These are phyloP conservation scores for Trissoscelio sp. DNA, from an alignment of 2,888 invertebrate species.

Conservation along the genomic window DNA sequence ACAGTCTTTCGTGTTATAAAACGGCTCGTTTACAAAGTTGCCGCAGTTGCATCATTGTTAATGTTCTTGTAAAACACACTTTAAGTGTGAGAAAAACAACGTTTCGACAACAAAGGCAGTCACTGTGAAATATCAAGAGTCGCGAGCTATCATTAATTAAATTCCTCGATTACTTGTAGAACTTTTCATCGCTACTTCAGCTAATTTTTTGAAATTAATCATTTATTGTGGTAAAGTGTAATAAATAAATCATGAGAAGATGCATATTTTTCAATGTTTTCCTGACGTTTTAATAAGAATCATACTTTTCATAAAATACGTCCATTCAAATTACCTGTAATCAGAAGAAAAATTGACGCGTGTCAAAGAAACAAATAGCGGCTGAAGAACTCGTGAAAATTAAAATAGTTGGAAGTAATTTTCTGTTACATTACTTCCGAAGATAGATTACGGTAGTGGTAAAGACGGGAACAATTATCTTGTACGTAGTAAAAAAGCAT, in stretches of 20 bases:
- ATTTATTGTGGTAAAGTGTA: too few relatives aligned
- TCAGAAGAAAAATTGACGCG: not conserved
- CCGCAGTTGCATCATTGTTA: slow-evolving; percentile 35
- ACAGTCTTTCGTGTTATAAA: slow-evolving; percentile 48
- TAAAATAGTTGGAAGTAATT: slow-evolving; percentile 20
- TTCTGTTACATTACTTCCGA: slow-evolving; percentile 11
- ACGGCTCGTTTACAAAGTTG: slow-evolving; percentile 35
- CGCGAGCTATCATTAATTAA: slow-evolving; percentile 25
- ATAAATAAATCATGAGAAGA: too few relatives aligned
- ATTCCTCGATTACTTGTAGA: slow-evolving; percentile 12
- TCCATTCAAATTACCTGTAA: not conserved
- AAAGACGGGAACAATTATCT: slow-evolving; percentile 26
- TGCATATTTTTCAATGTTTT: too few relatives aligned
- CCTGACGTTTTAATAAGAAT: too few relatives aligned
- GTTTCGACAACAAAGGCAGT: slow-evolving; percentile 17
- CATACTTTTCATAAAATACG: not conserved
- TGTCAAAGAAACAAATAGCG: slow-evolving; percentile 9
- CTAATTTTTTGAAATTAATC: not conserved
- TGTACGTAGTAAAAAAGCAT: not conserved
- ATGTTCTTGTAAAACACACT: slow-evolving; percentile 33
- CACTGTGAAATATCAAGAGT: slow-evolving; percentile 12
- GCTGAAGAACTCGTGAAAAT: not conserved
- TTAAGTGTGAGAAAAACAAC: slow-evolving; percentile 24
- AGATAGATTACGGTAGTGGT: not conserved
- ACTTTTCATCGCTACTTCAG: not conserved